A percentile compares a stretch with the other conserved stretches of the same genome.
phyloP scores from a whole-genome alignment of 2,888 invertebrate genomes.

The Craniophora ligustri region DNA sequence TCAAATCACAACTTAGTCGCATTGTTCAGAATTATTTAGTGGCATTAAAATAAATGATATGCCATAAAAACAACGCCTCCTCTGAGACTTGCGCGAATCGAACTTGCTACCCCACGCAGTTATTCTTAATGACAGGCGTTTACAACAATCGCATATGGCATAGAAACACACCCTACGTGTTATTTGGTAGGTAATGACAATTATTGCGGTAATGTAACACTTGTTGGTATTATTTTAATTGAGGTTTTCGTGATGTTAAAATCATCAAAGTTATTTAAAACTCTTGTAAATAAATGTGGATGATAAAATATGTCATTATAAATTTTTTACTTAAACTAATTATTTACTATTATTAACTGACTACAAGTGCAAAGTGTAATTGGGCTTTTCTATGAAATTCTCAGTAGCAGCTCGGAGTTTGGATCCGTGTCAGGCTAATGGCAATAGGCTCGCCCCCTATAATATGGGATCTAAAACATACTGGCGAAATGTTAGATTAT shows the following conservation, averaged over 20 bases:
- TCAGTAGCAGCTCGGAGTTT: no score
- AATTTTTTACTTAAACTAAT: no score
- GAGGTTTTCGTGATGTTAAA: neutral
- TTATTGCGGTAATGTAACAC: constrained; percentile 12
- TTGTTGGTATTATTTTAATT: constrained; percentile 11
- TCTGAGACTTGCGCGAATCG: constrained; percentile 63
- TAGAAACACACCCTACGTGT: neutral
- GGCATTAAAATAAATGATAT: constrained; percentile 80
- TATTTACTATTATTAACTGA: no score
- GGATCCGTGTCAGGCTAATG: no score
- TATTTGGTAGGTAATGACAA: constrained; percentile 2
- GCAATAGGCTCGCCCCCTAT: no score
- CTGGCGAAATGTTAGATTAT: no score
- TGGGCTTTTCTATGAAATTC: no score
- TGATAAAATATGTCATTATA: no score
- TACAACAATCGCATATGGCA: constrained; percentile 78
- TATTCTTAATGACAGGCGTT: constrained; percentile 75
- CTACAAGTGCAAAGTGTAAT: no score
- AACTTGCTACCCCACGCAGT: constrained; percentile 57
- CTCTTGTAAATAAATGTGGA: no score
- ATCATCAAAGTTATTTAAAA: no score
- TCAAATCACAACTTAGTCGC: constrained; percentile 55
- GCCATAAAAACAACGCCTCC: constrained; percentile 73
- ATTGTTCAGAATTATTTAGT: constrained; percentile 70
- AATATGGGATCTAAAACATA: no score